Percentiles rank a stretch among this genome's conserved stretches.
phyloP scores from a whole-genome alignment of 2,888 invertebrate species.

The Leucozona laternaria region DNA sequence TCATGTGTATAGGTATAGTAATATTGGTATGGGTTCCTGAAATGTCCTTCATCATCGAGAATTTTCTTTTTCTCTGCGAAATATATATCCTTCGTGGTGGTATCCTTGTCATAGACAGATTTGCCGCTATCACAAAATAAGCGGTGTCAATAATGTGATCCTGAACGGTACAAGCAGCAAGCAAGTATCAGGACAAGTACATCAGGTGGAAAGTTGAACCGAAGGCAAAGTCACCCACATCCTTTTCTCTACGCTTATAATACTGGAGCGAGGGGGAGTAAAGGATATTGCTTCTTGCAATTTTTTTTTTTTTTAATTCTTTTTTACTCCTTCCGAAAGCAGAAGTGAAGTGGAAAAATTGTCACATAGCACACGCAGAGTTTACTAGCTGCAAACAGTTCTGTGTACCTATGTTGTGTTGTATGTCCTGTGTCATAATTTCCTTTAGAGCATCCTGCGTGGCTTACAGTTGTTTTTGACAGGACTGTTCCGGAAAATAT shows the following conservation, averaged over 20 bases:
- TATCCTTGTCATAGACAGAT: slow-evolving; percentile 75
- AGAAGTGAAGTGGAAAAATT: slow-evolving; percentile 74
- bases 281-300: slow-evolving; percentile 46
- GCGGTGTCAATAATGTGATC: slow-evolving; percentile 74
- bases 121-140: slow-evolving; percentile 73
- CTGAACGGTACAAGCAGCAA: slow-evolving; percentile 46
- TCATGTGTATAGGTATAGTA: slow-evolving; percentile 20
- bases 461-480: slow-evolving; percentile 74
- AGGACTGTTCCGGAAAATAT: slow-evolving; percentile 65
- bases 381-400: slow-evolving; percentile 24
- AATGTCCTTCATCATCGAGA: slow-evolving; percentile 56
- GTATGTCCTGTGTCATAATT: slow-evolving; percentile 59
- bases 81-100: slow-evolving; percentile 38
- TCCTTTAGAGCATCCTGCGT: slow-evolving; percentile 69
- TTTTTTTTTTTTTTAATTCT: slow-evolving; percentile 33
- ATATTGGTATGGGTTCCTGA: slow-evolving; percentile 6
- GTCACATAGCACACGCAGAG: slow-evolving; percentile 75
- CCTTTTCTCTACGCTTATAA: neutral
- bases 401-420: neutral
- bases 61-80: slow-evolving; percentile 2
- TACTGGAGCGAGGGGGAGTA: neutral
- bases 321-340: slow-evolving; percentile 32
- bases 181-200: slow-evolving; percentile 60
- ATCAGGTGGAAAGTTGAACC: slow-evolving; percentile 72
- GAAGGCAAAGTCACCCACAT: slow-evolving; percentile 61